Conservation (phyloP, 2,113 vertebrate genomes). For the Ardeotis arabs region DNA sequence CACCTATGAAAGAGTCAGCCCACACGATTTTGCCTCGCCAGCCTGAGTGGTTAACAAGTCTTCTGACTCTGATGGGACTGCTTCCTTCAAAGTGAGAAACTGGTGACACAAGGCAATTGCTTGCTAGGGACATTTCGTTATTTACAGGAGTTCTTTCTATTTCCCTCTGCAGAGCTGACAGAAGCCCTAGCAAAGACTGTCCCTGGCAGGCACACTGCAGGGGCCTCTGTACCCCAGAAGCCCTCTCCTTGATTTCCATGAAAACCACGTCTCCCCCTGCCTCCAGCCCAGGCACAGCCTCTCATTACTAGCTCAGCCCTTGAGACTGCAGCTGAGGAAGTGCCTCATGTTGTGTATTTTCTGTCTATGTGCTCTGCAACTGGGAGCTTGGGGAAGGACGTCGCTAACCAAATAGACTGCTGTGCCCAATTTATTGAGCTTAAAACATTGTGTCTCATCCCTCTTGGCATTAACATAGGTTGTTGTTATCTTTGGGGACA, state of each 20-base stretch:
- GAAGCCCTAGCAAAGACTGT: background rate
- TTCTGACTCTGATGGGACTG: background rate
- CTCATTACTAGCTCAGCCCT: background rate
- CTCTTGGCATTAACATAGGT: background rate
- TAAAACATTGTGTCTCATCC: background rate
- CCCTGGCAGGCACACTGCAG: background rate
- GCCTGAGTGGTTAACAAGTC: background rate
- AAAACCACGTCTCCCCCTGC: background rate
- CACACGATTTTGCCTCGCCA: background rate
- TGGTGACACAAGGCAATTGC: background rate
- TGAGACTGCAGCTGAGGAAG: background rate
- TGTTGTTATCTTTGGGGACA: background rate
- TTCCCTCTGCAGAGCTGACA: background rate
- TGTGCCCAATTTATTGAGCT: background rate
- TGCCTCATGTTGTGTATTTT: background rate
- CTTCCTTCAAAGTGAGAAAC: background rate
- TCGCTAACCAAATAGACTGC: background rate
- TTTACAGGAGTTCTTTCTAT: background rate
- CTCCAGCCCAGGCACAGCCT: background rate
- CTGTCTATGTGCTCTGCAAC: background rate
- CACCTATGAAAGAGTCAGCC: background rate
- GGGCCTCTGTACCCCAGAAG: background rate
- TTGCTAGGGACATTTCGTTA: background rate
- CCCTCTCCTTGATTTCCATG: background rate
- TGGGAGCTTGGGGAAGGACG: background rate